Conservation (phyloP, 2,888 invertebrate species). For the Tholera decimalis region DNA sequence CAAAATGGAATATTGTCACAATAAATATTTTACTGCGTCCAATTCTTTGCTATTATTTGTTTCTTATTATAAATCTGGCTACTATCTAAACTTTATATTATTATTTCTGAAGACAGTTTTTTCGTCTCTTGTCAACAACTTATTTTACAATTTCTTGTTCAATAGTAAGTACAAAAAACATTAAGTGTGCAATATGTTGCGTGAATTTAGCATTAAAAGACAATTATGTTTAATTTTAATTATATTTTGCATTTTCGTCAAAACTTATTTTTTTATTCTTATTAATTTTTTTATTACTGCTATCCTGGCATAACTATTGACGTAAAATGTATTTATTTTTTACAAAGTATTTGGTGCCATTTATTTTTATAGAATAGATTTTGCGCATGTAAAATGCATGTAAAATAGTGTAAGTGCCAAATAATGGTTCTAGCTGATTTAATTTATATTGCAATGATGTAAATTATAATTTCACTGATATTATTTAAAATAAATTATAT, state of each 20-base stretch:
- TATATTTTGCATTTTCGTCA: neutral
- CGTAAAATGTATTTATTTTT: conserved; percentile 25
- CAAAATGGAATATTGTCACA: too few relatives aligned
- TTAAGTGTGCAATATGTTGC: conserved; percentile 1
- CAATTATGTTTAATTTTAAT: conserved; percentile 1
- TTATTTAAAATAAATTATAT: conserved; percentile 43
- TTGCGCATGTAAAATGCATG: too few relatives aligned
- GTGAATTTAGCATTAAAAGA: conserved; percentile 32
- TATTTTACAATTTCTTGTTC: neutral
- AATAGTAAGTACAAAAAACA: conserved; percentile 1
- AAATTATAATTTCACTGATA: conserved; percentile 19
- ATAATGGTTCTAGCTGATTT: conserved; percentile 33
- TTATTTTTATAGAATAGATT: conserved; percentile 64
- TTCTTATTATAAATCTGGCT: too few relatives aligned
- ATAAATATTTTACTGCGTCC: too few relatives aligned
- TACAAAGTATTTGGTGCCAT: conserved; percentile 68
- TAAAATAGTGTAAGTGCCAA: conserved; percentile 45
- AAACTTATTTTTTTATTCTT: conserved; percentile 1
- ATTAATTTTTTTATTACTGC: neutral
- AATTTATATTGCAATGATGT: conserved; percentile 44
- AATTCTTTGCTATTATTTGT: too few relatives aligned
- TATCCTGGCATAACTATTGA: conserved; percentile 11
- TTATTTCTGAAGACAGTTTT: too few relatives aligned
- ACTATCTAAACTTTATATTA: too few relatives aligned
- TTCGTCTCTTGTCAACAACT: neutral